Conservation (phyloP, 1,140 invertebrate species). For the Propsilocerus akamusi region DNA sequence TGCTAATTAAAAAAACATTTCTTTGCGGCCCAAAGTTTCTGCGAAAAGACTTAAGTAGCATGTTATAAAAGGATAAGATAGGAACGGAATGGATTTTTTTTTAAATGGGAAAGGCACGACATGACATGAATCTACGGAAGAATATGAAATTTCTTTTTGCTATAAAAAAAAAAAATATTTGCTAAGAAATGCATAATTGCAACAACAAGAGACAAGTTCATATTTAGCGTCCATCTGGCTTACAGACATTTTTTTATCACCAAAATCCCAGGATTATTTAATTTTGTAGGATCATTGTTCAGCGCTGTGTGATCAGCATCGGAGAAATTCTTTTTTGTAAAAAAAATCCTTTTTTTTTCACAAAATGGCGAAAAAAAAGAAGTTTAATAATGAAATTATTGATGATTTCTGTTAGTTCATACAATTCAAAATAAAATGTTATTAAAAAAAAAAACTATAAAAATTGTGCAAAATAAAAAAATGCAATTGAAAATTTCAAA, state of each 20-base stretch:
- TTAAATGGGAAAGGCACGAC: too few relatives aligned
- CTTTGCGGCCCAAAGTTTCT: too few relatives aligned
- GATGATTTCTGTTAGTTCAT: slow-evolving; percentile 4
- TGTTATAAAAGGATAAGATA: too few relatives aligned
- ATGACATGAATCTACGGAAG: too few relatives aligned
- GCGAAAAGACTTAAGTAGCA: too few relatives aligned
- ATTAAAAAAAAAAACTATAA: slow-evolving; percentile 2
- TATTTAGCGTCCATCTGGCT: neutral
- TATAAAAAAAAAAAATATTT: too few relatives aligned
- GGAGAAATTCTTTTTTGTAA: neutral
- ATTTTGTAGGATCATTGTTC: neutral
- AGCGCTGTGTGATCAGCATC: neutral
- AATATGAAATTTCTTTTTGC: too few relatives aligned
- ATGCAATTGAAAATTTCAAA: slow-evolving; percentile 1
- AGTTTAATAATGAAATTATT: neutral
- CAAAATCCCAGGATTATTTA: neutral
- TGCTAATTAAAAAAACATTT: too few relatives aligned
- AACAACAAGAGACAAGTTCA: neutral
- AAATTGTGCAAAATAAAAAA: slow-evolving; percentile 4
- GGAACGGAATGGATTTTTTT: too few relatives aligned
- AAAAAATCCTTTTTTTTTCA: neutral
- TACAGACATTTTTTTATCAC: neutral
- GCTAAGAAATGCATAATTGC: neutral
- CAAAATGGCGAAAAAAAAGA: neutral
- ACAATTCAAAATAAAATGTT: neutral